Percentiles rank a stretch among this genome's conserved stretches.
These are phyloP conservation scores for Ditylenchus dipsaci DNA, from an alignment of 1,140 invertebrate genomes.

Conservation along the genomic window DNA sequence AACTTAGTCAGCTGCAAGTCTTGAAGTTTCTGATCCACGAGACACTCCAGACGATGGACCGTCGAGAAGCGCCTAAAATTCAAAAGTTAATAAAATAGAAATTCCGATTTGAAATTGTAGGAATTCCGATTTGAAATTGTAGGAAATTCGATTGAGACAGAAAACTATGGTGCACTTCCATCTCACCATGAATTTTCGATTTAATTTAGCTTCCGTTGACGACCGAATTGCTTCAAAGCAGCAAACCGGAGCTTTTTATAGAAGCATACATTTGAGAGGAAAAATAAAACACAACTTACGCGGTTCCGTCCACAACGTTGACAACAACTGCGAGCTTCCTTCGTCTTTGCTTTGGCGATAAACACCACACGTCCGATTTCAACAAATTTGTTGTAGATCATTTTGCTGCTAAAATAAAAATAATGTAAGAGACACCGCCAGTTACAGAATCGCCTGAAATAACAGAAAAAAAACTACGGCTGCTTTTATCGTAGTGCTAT, in stretches of 20 bases:
- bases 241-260: not conserved
- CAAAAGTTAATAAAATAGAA: not conserved
- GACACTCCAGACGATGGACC: slow-evolving; percentile 79
- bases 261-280: not conserved
- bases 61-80: slow-evolving; percentile 78
- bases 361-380: slow-evolving; percentile 92
- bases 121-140: not conserved
- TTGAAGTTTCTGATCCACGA: slow-evolving; percentile 80
- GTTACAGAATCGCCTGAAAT: no score
- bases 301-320: slow-evolving; percentile 92
- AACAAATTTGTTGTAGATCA: slow-evolving; percentile 73
- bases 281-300: slow-evolving; percentile 64
- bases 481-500: no score
- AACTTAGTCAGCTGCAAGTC: slow-evolving; percentile 89
- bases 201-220: slow-evolving; percentile 1
- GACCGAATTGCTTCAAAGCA: not conserved
- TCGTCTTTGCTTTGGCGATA: slow-evolving; percentile 76
- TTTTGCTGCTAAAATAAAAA: slow-evolving; percentile 5
- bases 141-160: slow-evolving; percentile 1
- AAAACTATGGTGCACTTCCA: not conserved
- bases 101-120: not conserved
- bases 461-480: no score
- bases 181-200: not conserved
- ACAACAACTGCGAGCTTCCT: slow-evolving; percentile 85
- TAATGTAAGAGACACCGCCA: no score